Evolutionary conservation across 2,113 vertebrate genomes (phyloP).

Genomic region (Cryptotis parvus): DNA sequence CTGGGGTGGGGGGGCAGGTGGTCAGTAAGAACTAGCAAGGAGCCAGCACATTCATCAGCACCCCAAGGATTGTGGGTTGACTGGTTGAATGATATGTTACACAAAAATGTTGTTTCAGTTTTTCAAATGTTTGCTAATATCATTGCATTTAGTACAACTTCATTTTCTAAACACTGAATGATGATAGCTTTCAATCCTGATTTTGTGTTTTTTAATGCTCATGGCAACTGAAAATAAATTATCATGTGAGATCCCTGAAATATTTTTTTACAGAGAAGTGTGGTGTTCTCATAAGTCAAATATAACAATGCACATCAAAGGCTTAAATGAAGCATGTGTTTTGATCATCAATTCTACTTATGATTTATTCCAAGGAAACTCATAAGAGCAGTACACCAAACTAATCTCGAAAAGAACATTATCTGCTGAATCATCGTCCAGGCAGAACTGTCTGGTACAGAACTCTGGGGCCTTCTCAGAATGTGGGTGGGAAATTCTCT

Average conservation of each 20-base stretch:
- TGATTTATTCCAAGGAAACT: conserved; percentile 38
- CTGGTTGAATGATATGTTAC: neutral
- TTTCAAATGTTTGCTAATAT: conserved; percentile 35
- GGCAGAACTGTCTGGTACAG: too few relatives aligned
- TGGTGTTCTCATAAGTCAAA: neutral
- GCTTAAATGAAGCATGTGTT: conserved; percentile 1
- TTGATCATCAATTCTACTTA: conserved; percentile 47
- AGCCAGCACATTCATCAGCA: neutral
- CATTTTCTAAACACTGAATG: conserved; percentile 4
- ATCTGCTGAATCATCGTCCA: too few relatives aligned
- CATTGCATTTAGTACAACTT: conserved; percentile 41
- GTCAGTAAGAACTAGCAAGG: neutral
- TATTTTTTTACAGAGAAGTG: conserved; percentile 49
- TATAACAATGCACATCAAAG: neutral
- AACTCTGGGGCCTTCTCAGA: too few relatives aligned
- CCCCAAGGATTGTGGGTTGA: neutral
- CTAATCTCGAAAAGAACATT: too few relatives aligned
- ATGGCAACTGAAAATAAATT: conserved; percentile 44
- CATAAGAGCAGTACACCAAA: neutral
- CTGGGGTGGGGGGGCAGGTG: neutral
- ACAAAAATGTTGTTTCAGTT: neutral
- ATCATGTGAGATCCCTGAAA: conserved; percentile 22
- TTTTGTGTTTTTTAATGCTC: neutral
- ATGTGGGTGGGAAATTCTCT: too few relatives aligned
- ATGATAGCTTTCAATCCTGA: neutral